phyloP scores from a whole-genome alignment of 2,113 vertebrate species.

The Tetrao urogallus region DNA sequence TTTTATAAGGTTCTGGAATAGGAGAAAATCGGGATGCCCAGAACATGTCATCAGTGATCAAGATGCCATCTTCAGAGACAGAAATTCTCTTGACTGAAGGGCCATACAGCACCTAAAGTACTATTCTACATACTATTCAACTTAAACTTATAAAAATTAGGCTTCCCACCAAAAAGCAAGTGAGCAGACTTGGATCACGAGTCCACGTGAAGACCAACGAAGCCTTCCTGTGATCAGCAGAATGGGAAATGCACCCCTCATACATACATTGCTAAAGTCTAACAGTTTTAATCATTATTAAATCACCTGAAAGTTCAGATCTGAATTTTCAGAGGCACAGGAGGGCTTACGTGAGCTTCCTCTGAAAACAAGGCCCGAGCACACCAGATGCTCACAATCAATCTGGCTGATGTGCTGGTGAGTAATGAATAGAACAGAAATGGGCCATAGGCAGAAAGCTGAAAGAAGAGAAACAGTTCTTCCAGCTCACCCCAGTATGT shows the following conservation, averaged over 20 bases:
- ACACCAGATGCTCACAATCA: background rate
- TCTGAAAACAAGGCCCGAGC: background rate
- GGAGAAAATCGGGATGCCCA: background rate
- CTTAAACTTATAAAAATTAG: background rate
- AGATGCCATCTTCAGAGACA: background rate
- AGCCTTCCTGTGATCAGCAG: background rate
- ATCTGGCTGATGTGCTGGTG: background rate
- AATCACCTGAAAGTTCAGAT: background rate
- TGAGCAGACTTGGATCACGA: background rate
- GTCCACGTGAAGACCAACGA: background rate
- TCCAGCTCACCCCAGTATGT: background rate
- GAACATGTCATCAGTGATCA: background rate
- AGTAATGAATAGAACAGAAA: background rate
- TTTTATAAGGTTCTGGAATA: background rate
- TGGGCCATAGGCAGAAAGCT: background rate
- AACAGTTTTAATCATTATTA: background rate
- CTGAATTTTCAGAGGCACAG: background rate
- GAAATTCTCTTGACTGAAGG: background rate
- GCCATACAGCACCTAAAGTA: background rate
- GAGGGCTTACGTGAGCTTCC: background rate
- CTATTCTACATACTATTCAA: background rate
- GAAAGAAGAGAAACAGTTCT: constrained; percentile 1
- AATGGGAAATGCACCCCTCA: background rate
- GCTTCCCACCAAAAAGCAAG: background rate
- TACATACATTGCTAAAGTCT: background rate